Base-by-base conservation (phyloP, 2,113 vertebrate species). In the Coturnix japonica region DNA sequence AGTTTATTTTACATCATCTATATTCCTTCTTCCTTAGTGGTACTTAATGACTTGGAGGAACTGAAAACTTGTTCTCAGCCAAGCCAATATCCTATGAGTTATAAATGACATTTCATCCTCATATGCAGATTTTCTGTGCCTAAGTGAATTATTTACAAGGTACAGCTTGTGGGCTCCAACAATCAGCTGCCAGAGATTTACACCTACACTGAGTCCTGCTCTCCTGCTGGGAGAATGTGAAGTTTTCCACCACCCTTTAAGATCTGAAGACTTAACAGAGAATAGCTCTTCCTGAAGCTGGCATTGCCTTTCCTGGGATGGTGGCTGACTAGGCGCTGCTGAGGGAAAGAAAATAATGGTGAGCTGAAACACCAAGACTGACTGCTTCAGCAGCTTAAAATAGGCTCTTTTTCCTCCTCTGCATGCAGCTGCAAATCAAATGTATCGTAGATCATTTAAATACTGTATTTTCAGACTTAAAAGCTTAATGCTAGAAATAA, bases 111-210 rank as follows among this genome's bases (percentile, higher is more conserved):
- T 96, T 96, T 96, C 96, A 96, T 97, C 94, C 94, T 96, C 81
- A 95, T 96, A 97, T 97, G 96, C 97, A 98, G 97, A 98, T 98
- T 97, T 95, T 92, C 96, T 95, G 94, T 96, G 91, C 94, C 26
- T 85, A 91, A 95, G 97, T 98, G 96, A 98, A 98, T 97, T 98
- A 97, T 97, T 98, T 97, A 98, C 97, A 96, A 97, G 96, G 94
- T 95, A 92, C 94, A 96, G 95, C 96, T 96, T 91, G 91, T 96
- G 87, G 97, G 95, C 94, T 96, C 94, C 97, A 96, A 79, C 95
- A 77, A 86, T 97, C 96, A 95, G 88, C 96, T 97, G 97, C 92
- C 93, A 94, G 92, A 97, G 95, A 97, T 94, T 97, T 96, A 95
- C 95, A 96, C 95, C 96, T 92, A 92, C 87, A 57, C 85, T 81